Conservation (phyloP, 2,797 vertebrate species). For the Gorsachius magnificus region DNA sequence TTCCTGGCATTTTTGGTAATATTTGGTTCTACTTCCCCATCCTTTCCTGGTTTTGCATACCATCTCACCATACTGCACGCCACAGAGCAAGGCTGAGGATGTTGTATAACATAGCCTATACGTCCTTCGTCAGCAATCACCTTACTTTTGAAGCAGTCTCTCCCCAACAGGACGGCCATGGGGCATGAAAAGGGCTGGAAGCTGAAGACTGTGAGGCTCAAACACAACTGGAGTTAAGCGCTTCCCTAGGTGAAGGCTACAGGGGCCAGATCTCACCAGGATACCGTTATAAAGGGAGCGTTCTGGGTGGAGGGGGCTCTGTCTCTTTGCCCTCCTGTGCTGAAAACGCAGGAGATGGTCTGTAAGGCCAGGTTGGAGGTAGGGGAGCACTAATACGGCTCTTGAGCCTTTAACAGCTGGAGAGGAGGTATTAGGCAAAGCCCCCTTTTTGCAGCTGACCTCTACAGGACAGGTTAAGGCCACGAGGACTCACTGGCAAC, state of each 20-base stretch:
- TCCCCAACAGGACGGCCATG: not conserved
- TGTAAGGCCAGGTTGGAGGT: not conserved
- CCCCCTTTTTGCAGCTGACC: not conserved
- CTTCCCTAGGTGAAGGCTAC: not conserved
- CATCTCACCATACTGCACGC: not conserved
- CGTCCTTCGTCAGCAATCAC: not conserved
- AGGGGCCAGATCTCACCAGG: not conserved
- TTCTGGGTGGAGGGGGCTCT: not conserved
- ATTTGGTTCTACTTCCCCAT: not conserved
- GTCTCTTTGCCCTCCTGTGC: not conserved
- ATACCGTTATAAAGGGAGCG: accelerated
- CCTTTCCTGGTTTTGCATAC: not conserved
- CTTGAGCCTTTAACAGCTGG: not conserved
- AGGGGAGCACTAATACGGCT: not conserved
- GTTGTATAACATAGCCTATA: not conserved
- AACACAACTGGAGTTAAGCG: not conserved
- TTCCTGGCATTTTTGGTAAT: not conserved
- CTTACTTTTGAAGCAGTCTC: not conserved
- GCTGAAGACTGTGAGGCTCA: not conserved
- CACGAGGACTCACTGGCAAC: not conserved
- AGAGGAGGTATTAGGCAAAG: not conserved
- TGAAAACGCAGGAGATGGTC: not conserved
- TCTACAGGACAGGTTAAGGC: not conserved
- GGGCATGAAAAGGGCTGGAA: not conserved
- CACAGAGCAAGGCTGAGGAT: not conserved